These are phyloP conservation scores for Drosophila subquinaria DNA, from an alignment of 2,888 invertebrate species.

Conservation along the genomic window DNA sequence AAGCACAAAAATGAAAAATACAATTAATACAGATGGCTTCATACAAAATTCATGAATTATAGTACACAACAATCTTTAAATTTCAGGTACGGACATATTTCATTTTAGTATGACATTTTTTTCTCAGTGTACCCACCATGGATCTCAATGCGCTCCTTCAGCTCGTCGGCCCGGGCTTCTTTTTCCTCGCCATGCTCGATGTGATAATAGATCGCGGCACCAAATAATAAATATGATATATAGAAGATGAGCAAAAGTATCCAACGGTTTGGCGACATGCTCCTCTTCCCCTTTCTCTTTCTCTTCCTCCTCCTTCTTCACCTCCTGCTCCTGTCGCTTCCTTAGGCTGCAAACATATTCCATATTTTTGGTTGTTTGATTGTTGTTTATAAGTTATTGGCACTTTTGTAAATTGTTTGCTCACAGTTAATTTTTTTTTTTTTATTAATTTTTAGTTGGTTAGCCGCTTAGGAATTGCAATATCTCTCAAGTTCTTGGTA, in stretches of 20 bases:
- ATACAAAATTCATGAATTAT: too few species aligned
- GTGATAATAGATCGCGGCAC: constrained; percentile 94
- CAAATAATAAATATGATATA: constrained; percentile 91
- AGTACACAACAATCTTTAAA: too few species aligned
- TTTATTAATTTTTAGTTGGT: neutral
- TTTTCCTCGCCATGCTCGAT: constrained; percentile 92
- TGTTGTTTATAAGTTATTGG: too few species aligned
- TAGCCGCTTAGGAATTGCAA: constrained; percentile 29
- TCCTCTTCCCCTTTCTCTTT: constrained; percentile 10
- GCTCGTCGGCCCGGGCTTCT: constrained; percentile 87
- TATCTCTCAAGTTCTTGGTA: constrained; percentile 23
- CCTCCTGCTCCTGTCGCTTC: constrained; percentile 41
- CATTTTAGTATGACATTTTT: too few species aligned
- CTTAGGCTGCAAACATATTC: constrained; percentile 37
- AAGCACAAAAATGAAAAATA: too few species aligned
- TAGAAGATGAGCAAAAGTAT: constrained; percentile 91
- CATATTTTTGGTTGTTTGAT: neutral
- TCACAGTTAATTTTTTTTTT: constrained; percentile 2
- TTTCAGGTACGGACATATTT: too few species aligned
- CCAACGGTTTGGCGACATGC: constrained; percentile 93
- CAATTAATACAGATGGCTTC: too few species aligned
- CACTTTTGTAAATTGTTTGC: constrained; percentile 47
- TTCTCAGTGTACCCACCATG: constrained; percentile 87
- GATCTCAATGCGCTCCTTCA: constrained; percentile 89
- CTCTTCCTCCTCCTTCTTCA: too few species aligned